phyloP scores from a whole-genome alignment of 1,140 invertebrate species.

The Myzus persicae region DNA sequence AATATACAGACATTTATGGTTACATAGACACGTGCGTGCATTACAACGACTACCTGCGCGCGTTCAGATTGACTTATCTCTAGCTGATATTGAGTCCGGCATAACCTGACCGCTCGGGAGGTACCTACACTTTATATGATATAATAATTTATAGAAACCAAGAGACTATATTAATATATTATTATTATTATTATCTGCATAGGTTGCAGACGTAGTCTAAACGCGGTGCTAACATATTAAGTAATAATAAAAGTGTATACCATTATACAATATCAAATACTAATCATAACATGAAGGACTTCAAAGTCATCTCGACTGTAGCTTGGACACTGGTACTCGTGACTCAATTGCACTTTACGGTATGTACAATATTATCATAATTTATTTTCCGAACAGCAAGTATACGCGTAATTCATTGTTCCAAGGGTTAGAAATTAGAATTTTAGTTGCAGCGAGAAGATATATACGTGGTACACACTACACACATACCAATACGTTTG shows the following conservation, averaged over 20 bases:
- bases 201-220: background rate
- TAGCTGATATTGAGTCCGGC: background rate
- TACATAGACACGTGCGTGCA: background rate
- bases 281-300: background rate
- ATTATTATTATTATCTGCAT: background rate
- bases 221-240: background rate
- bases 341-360: background rate
- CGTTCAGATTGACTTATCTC: background rate
- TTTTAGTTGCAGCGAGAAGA: background rate
- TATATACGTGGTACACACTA: too few relatives aligned
- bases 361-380: background rate
- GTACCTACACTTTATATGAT: background rate
- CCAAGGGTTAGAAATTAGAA: background rate
- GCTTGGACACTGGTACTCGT: background rate
- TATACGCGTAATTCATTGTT: too few relatives aligned
- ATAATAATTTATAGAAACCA: background rate
- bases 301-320: background rate
- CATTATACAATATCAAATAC: background rate
- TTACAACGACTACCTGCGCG: background rate
- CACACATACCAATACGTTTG: too few relatives aligned
- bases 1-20: too few relatives aligned
- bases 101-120: too few relatives aligned
- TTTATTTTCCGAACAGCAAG: background rate
- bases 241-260: too few relatives aligned
- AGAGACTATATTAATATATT: background rate